Base-by-base conservation (phyloP, 2,113 vertebrate genomes). In the Oceanites oceanicus region DNA sequence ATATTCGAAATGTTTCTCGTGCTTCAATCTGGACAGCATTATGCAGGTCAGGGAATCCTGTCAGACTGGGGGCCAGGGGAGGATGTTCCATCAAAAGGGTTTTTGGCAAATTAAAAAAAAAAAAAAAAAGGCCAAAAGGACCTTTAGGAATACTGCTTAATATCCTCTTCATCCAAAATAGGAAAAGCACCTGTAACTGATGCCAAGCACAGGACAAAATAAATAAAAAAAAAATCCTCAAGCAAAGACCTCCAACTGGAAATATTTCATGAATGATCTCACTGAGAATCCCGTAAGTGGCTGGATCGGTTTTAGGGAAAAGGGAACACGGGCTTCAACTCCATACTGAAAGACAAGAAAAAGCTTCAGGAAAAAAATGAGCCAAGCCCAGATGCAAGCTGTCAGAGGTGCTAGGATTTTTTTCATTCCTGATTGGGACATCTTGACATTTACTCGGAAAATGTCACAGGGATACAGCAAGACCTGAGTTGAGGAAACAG, bases 11-110 rank as follows among this genome's bases (percentile, higher is more conserved):
- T 85, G 72, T 95, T 97, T 97, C 91, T 96, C 90, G 86, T 50
- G 59, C 82, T 93, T 92, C 68, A 95, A 90, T 97, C 97, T 97
- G 97, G 96, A 96, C 87, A 96, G 78, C 47, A 23, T 98, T 96
- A 92, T 84, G 62, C 92, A 66, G 79, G 94, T 96, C 88, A 95
- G 84, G 92, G 88, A 92, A 89, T 95, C 89, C 95, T 97, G 94
- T 96, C 96, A 97, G 92, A 94, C 94, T 79, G 6, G 52, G 76
- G 88, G 94, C 92, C 92, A 96, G 93, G 86, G 90, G 59, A 90
- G 59, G 73, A 92, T 92, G 72, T 42, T 94, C 93, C 92, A 94
- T 96, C 94, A 82, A 92, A 95, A 96, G 78, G 29, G 78, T 81
- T 96, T 77, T 92, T 96, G 80, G 95, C 83, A 96, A 94, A 94